These are phyloP conservation scores for Chondrosia reniformis DNA, from an alignment of 37 sponge, comb jelly and placozoan species.

Conservation along the genomic window DNA sequence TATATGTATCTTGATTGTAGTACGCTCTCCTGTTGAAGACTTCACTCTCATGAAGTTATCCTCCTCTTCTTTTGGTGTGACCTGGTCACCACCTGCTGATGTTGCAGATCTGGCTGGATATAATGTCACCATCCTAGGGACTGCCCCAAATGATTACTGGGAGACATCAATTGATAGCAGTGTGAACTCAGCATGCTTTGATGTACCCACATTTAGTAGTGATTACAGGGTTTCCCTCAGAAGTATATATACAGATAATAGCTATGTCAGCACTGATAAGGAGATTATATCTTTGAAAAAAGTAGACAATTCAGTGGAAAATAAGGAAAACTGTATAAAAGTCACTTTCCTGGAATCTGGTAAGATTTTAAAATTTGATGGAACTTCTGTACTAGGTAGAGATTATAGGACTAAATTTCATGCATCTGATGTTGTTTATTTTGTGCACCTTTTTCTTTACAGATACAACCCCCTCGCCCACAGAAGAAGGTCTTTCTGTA, in stretches of 20 bases:
- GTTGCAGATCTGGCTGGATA: neutral
- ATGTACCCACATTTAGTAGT: neutral
- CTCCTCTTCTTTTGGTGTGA: neutral
- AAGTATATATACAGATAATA: neutral
- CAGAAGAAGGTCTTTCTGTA: too few species aligned
- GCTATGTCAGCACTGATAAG: too few species aligned
- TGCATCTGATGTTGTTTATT: too few species aligned
- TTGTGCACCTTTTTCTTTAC: too few species aligned
- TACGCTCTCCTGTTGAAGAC: neutral
- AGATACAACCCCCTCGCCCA: too few species aligned
- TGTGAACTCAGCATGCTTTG: neutral
- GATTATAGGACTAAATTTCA: too few species aligned
- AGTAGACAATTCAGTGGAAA: too few species aligned
- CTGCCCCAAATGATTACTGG: neutral
- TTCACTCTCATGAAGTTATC: neutral
- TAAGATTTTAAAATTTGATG: too few species aligned
- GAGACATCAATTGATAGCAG: neutral
- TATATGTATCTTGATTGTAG: neutral
- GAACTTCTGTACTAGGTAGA: too few species aligned
- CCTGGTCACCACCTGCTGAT: conserved; percentile 7
- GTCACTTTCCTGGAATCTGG: too few species aligned
- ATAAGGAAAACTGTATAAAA: too few species aligned
- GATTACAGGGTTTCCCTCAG: neutral
- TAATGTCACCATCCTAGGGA: neutral
- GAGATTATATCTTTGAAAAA: too few species aligned